phyloP scores from a whole-genome alignment of 2,797 vertebrate genomes.

The Gallinago nigripennis region DNA sequence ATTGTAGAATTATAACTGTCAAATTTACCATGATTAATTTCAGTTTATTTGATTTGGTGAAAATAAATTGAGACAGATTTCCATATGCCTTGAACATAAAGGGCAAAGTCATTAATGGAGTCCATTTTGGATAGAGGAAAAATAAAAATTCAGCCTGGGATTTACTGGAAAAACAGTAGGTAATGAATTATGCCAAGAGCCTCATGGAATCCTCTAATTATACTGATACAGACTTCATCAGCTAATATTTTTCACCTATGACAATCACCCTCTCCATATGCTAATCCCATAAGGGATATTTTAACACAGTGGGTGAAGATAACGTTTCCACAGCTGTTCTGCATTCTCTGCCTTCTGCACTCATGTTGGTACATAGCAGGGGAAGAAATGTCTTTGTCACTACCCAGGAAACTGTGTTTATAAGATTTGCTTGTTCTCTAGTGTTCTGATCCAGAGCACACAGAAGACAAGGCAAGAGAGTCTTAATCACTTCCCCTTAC shows the following conservation, averaged over 20 bases:
- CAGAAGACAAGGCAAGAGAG: not conserved
- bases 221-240: conserved; percentile 11
- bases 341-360: not conserved
- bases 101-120: conserved; percentile 1
- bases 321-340: not conserved
- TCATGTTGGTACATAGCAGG: not conserved
- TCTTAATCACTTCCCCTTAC: not conserved
- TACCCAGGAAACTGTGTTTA: not conserved
- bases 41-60: conserved; percentile 37
- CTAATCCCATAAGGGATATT: conserved; percentile 7
- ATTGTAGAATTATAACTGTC: conserved; percentile 19
- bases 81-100: conserved; percentile 10
- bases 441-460: not conserved
- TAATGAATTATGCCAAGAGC: conserved; percentile 32
- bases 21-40: conserved; percentile 26
- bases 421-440: not conserved
- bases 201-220: conserved; percentile 24
- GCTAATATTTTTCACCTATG: conserved; percentile 3
- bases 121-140: not conserved
- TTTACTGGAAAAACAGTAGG: not conserved
- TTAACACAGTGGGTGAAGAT: not conserved
- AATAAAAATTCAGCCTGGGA: not conserved
- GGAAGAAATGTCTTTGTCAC: not conserved
- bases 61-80: conserved; percentile 22
- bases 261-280: conserved; percentile 11